Conservation (phyloP, 2,888 invertebrate species). For the Yponomeuta malinellus region DNA sequence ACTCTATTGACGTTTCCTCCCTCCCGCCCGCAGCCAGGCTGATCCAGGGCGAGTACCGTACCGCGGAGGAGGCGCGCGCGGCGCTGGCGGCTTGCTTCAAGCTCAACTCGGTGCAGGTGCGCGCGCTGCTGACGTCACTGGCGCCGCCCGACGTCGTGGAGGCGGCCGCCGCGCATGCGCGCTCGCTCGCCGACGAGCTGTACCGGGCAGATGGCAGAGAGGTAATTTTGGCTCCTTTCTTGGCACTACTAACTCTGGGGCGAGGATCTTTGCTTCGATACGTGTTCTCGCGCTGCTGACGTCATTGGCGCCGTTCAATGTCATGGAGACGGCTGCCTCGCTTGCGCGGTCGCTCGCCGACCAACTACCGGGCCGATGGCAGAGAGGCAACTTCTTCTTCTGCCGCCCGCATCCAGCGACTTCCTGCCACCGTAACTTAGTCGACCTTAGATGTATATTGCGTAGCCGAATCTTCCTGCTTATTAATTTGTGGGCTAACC, state of each 20-base stretch:
- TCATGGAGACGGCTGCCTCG: constrained; percentile 28
- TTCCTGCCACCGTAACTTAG: no score
- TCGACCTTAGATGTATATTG: no score
- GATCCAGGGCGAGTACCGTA: constrained; percentile 60
- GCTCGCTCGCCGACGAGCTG: constrained; percentile 93
- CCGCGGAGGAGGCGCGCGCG: constrained; percentile 90
- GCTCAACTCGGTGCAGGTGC: constrained; percentile 95
- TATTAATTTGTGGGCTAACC: no score
- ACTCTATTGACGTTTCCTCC: no score
- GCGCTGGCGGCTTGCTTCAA: constrained; percentile 96
- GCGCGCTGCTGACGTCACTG: constrained; percentile 82
- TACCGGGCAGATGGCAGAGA: constrained; percentile 93
- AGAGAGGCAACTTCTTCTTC: neutral
- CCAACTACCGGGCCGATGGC: neutral
- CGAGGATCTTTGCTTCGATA: constrained; percentile 43
- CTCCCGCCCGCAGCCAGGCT: constrained; percentile 44
- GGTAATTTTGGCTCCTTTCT: constrained; percentile 84
- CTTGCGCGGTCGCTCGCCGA: no score
- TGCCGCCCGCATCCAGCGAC: no score
- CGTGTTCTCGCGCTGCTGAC: constrained; percentile 90
- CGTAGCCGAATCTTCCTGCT: no score
- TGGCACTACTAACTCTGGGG: constrained; percentile 61
- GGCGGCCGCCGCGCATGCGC: constrained; percentile 85
- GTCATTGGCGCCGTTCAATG: constrained; percentile 69
- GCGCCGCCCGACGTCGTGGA: constrained; percentile 78